Base-by-base conservation (phyloP, 2,113 vertebrate species). In the Dasypus novemcinctus region DNA sequence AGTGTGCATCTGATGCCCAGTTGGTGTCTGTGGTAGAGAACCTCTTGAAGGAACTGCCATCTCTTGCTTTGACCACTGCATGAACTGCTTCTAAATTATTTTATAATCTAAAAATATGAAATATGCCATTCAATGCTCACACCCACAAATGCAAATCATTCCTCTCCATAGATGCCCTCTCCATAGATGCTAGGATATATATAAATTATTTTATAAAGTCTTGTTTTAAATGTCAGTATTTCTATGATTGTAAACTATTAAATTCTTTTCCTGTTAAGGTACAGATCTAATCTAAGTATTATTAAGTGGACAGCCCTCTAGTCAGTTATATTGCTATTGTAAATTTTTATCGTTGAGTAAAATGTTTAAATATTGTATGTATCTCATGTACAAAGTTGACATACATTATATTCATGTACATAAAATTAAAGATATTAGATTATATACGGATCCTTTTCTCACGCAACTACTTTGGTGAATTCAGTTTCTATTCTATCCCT, bases 121-220 rank as follows among this genome's bases (percentile, higher is more conserved):
- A 95, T 95, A 97, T 96, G 61, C 97, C 91, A 92, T 97, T 98
- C 75, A 27, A 97, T 98, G 97, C 97, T 98, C 93, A 95, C 97
- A 95, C 97, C 97, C 95, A 94, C 71, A 68, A 95, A 97, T 92
- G 85, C 97, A 97, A 78, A 96, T 96, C 94, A 90, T 97, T 97
- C 95, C 96, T 97, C 95, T 98, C 96, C 91, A 96, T 98, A 98
- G 97, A 98, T 31, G 94, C 97, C 95, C 96, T 97, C 95, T 98
- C 96, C 91, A 96, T 98, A 98, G 97, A 98, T 31, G 94, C 97
- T 98, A 98, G 98, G 95, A 96, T 98, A 97, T 99, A 99, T 99
- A 99, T 99, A 99, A 99, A 99, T 99, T 99, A 99, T 99, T 99
- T 99, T 99, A 99, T 99, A 99, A 99, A 99, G 98, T 98, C 98